These are phyloP conservation scores for Agelaius phoeniceus DNA, from an alignment of 2,113 vertebrate species.

Conservation along the genomic window DNA sequence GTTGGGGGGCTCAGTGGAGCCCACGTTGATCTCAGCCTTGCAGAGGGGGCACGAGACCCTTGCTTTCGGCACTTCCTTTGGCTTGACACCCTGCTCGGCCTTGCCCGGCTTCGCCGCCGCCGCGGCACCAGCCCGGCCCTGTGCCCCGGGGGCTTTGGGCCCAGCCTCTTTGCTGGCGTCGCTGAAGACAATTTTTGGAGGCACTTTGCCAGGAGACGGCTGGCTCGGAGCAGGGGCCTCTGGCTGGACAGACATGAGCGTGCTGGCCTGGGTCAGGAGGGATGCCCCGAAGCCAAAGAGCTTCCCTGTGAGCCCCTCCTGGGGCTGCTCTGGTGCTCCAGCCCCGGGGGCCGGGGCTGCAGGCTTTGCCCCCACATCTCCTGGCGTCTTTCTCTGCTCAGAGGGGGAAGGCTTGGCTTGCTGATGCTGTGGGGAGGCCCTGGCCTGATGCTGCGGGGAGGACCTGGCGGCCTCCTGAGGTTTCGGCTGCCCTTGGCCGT, in stretches of 20 bases:
- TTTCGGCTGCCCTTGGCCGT: slow-evolving; percentile 74
- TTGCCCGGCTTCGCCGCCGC: slow-evolving; percentile 59
- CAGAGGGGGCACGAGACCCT: slow-evolving; percentile 91
- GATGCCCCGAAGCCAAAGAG: slow-evolving; percentile 96
- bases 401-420: slow-evolving; percentile 75
- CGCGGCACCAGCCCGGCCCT: slow-evolving; percentile 29
- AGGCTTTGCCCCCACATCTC: slow-evolving; percentile 82
- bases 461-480: slow-evolving; percentile 83
- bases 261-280: slow-evolving; percentile 95
- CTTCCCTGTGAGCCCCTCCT: slow-evolving; percentile 95
- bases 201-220: slow-evolving; percentile 84
- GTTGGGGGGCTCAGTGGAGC: slow-evolving; percentile 84
- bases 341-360: slow-evolving; percentile 47
- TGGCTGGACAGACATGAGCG: slow-evolving; percentile 91
- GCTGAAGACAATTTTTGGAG: slow-evolving; percentile 88
- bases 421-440: slow-evolving; percentile 75
- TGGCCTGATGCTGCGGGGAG: slow-evolving; percentile 78
- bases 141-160: slow-evolving; percentile 75
- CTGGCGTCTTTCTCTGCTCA: slow-evolving; percentile 84
- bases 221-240: slow-evolving; percentile 82
- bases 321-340: slow-evolving; percentile 86
- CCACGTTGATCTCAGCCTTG: slow-evolving; percentile 90
- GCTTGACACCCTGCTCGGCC: slow-evolving; percentile 71
- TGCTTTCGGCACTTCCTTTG: slow-evolving; percentile 81
- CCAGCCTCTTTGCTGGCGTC: slow-evolving; percentile 83